A percentile compares a stretch with the other conserved stretches of the same genome.
Conservation (phyloP, 2,888 invertebrate genomes). For the Laothoe populi region DNA sequence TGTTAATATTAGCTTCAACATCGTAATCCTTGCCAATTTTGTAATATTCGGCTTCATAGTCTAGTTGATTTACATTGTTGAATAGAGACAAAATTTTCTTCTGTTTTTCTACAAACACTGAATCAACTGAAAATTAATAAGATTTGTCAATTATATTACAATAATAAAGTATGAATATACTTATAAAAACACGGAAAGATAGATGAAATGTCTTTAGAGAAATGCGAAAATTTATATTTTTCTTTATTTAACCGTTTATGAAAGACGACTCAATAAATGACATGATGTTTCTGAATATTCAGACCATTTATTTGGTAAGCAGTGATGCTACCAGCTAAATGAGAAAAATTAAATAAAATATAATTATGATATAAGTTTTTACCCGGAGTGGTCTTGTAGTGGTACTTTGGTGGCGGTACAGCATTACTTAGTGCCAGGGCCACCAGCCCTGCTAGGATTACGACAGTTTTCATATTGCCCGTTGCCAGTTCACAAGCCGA, state of each 20-base stretch:
- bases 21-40: conserved; percentile 63
- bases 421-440: conserved; percentile 53
- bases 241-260: too few relatives aligned
- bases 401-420: conserved; percentile 34
- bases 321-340: neutral
- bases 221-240: too few relatives aligned
- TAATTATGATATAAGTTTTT: conserved; percentile 32
- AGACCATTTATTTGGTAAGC: neutral
- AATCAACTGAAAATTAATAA: conserved; percentile 45
- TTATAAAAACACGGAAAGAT: neutral
- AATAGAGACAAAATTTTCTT: conserved; percentile 74
- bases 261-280: too few relatives aligned
- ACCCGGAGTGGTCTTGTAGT: conserved; percentile 42
- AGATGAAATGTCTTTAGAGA: too few relatives aligned
- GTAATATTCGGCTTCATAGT: conserved; percentile 63
- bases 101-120: conserved; percentile 61
- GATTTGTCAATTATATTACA: neutral
- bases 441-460: conserved; percentile 57
- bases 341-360: neutral
- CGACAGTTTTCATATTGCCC: conserved; percentile 59
- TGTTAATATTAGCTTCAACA: conserved; percentile 63
- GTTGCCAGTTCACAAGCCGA: conserved; percentile 45
- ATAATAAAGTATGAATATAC: neutral
- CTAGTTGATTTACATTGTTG: conserved; percentile 67
- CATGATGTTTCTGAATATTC: too few relatives aligned